Base-by-base conservation (phyloP, 2,888 invertebrate species). In the Rhopalosiphum nymphaeae region DNA sequence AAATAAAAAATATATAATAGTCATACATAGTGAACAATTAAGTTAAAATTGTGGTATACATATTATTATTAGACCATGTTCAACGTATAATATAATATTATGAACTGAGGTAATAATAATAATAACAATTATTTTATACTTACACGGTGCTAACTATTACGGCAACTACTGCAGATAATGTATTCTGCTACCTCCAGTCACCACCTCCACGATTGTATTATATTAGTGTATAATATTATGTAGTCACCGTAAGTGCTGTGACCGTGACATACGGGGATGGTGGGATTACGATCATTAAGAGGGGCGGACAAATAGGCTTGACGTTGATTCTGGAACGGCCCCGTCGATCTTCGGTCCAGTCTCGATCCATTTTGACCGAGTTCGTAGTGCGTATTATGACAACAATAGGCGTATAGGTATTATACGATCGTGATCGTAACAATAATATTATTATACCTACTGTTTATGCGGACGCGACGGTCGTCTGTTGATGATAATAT, bases 241-340 rank as follows among this genome's bases (percentile, higher is more conserved):
- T 78, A 78, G 78, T 42, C 21, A 78, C 36, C 78, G 78, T 78
- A 78, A 78, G 21, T 78, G 36, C 78, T 78, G 78, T 78, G 78
- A 78, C 78, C 78, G 78, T 78, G 36, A 78, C 78, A 36, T 78
- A 78, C 36, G 78, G 78, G 78, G 78, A 36, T 78, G 78, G 78
- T 78, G 78, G 78, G 78, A 78, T 78, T 16, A 2, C 36, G 36
- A 78, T 78, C 1, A 21, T 25, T 78, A 3, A 67, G 36, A 36
- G 36, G 36, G 78, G 78, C 29, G 56, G 57, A 67, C 16, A 78
- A 5, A 1, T 78, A 78, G 78, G 21, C 36, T 78, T 78, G 36
- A 16, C 36, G 78, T 36, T 42, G 78, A 78, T 78, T 78, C 78
- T 78, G 36, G 78, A 78, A 78, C 36, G 36, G 78, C 21, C 78